A percentile compares a stretch with the other conserved stretches of the same genome.
Conservation (phyloP, 2,797 vertebrate species). For the Esox lucius region DNA sequence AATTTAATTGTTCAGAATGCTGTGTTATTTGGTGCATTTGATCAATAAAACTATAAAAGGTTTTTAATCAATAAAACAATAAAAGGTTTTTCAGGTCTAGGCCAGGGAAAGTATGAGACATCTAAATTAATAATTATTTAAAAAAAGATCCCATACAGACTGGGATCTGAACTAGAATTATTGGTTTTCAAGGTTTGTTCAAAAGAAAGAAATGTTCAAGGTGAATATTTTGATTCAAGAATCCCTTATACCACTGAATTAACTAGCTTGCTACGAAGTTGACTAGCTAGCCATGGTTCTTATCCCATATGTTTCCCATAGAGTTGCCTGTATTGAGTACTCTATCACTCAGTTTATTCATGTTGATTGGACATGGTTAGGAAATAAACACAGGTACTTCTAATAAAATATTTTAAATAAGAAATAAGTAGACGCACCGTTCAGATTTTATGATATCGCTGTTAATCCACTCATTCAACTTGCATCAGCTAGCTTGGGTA, state of each 20-base stretch:
- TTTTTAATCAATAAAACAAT: no score
- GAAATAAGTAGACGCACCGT: conserved; percentile 37
- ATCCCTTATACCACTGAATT: not conserved
- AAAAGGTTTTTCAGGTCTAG: no score
- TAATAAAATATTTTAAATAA: not conserved
- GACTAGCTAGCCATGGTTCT: not conserved
- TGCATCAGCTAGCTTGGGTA: conserved; percentile 59
- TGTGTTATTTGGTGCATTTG: no score
- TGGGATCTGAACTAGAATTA: not conserved
- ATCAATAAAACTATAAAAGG: no score
- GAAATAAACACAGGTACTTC: not conserved
- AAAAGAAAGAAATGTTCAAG: not conserved
- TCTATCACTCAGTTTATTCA: not conserved
- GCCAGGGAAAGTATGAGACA: not conserved
- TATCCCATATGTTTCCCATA: conserved; percentile 11
- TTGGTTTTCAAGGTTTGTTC: not conserved
- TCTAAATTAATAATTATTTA: not conserved
- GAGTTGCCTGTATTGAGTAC: not conserved
- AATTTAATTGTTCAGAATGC: no score
- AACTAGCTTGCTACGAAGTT: not conserved
- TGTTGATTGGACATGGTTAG: not conserved
- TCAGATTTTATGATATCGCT: not conserved
- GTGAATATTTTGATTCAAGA: not conserved
- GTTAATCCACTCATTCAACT: conserved; percentile 61
- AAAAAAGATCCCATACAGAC: not conserved